Percentiles rank a stretch among this genome's conserved stretches.
Evolutionary conservation across 2,888 invertebrate genomes (phyloP).

Genomic region (Sussaba pulchella): DNA sequence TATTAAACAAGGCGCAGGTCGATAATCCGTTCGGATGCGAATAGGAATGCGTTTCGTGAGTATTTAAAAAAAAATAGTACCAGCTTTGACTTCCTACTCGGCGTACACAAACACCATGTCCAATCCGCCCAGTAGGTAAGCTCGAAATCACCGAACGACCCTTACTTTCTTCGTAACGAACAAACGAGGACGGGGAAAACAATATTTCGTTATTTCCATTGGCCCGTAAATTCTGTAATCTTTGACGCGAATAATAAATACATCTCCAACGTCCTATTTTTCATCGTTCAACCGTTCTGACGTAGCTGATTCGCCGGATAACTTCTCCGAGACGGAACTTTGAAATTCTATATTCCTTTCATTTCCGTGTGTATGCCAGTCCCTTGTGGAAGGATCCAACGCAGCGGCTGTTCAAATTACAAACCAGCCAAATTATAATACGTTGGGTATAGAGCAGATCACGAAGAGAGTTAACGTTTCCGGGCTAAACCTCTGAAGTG

Average conservation of each 20-base stretch:
- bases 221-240: neutral
- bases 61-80: too few species aligned
- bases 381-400: neutral
- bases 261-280: too few species aligned
- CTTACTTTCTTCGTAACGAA: neutral
- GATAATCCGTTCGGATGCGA: neutral
- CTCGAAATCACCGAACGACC: conserved; percentile 37
- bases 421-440: conserved; percentile 38
- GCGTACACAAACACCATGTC: conserved; percentile 37
- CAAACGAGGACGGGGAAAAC: too few species aligned
- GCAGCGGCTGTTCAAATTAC: conserved; percentile 8
- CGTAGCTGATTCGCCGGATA: too few species aligned
- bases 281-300: too few species aligned
- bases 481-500: conserved; percentile 2
- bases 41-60: neutral
- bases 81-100: too few species aligned
- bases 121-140: conserved; percentile 45
- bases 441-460: neutral
- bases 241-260: too few species aligned
- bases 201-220: neutral
- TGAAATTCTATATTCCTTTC: too few species aligned
- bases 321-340: too few species aligned
- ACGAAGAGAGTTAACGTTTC: conserved; percentile 29
- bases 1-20: conserved; percentile 22
- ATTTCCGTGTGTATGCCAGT: too few species aligned